Conservation (phyloP, 2,797 vertebrate genomes). For the Pipistrellus kuhlii region DNA sequence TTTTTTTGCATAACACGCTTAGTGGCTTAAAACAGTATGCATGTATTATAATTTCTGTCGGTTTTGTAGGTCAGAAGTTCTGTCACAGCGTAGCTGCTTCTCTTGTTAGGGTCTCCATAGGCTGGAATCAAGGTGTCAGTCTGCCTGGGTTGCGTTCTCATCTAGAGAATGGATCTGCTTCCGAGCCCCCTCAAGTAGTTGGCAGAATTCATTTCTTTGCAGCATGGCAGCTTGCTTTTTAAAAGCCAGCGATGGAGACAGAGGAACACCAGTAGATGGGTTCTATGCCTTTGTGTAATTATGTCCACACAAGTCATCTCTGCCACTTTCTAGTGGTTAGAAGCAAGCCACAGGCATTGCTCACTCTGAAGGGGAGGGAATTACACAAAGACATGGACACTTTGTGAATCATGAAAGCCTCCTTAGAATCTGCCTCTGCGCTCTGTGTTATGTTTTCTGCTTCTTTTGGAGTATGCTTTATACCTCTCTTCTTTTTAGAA, state of each 20-base stretch:
- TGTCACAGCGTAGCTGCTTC: neutral
- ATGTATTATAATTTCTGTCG: neutral
- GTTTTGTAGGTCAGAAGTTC: neutral
- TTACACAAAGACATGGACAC: neutral
- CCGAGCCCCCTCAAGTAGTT: neutral
- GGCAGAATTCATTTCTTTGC: constrained; percentile 28
- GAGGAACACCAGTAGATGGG: neutral
- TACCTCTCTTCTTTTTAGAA: constrained; percentile 34
- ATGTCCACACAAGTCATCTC: neutral
- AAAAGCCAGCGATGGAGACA: neutral
- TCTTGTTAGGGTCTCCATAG: neutral
- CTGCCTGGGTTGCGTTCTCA: neutral
- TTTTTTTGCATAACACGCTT: neutral
- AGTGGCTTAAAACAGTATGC: neutral
- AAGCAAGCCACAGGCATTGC: neutral
- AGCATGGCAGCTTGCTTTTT: neutral
- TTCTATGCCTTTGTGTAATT: neutral
- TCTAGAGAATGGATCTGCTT: neutral
- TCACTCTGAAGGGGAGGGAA: neutral
- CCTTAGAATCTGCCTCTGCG: neutral
- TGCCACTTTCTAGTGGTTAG: neutral
- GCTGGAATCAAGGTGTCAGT: neutral
- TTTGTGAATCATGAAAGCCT: neutral
- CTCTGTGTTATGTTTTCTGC: neutral
- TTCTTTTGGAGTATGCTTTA: neutral